These are phyloP conservation scores for Empis livida DNA, from an alignment of 2,888 invertebrate genomes.

Conservation along the genomic window DNA sequence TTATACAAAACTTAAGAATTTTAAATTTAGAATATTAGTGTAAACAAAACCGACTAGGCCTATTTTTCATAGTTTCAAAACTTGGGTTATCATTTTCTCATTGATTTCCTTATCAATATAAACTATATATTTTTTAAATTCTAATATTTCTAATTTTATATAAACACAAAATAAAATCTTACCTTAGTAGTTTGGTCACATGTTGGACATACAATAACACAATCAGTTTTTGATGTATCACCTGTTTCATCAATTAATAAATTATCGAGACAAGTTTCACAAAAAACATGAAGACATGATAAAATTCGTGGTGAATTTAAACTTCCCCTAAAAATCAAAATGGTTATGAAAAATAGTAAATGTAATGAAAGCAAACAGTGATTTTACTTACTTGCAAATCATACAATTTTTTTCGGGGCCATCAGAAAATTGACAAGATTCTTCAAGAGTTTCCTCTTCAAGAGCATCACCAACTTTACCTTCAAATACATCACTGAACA, in stretches of 20 bases:
- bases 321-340: constrained; percentile 45
- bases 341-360: not conserved
- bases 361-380: not conserved
- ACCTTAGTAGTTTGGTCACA: constrained; percentile 80
- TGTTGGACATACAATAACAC: constrained; percentile 58
- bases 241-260: constrained; percentile 59
- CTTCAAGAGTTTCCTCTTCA: constrained; percentile 31
- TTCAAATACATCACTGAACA: constrained; percentile 27
- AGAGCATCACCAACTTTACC: constrained; percentile 22
- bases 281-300: constrained; percentile 90
- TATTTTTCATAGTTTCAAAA: not conserved
- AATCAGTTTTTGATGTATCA: constrained; percentile 49
- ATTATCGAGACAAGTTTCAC: constrained; percentile 80
- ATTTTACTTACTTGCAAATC: constrained; percentile 47
- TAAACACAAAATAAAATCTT: constrained; percentile 14
- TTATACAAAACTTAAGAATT: too few species aligned
- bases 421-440: constrained; percentile 29
- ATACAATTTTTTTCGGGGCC: constrained; percentile 48
- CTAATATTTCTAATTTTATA: too few species aligned
- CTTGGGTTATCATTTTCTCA: too few species aligned
- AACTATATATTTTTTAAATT: too few species aligned
- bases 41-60: not conserved
- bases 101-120: too few species aligned
- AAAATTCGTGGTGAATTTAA: constrained; percentile 74
- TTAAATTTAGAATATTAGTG: not conserved